Conservation (phyloP, 2,888 invertebrate species). For the Mesorhabditis sp. region DNA sequence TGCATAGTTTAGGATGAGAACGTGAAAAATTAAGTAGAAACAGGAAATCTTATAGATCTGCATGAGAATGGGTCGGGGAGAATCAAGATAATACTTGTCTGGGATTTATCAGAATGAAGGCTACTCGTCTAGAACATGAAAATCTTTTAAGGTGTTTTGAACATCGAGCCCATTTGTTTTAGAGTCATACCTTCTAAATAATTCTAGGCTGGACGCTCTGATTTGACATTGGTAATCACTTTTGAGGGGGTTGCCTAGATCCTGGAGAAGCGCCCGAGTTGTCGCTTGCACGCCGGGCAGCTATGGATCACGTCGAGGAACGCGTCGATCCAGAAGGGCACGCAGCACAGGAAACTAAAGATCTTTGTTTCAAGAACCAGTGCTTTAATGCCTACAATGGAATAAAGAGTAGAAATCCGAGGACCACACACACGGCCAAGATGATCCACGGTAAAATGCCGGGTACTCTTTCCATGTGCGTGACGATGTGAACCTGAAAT, state of each 20-base stretch:
- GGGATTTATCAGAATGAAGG: too few relatives aligned
- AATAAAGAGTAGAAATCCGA: conserved; percentile 51
- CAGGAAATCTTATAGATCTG: too few relatives aligned
- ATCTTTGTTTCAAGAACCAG: neutral
- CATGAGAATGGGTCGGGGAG: too few relatives aligned
- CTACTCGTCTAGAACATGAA: too few relatives aligned
- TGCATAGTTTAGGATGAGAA: too few relatives aligned
- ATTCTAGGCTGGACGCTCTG: too few relatives aligned
- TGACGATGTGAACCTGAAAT: conserved; percentile 49
- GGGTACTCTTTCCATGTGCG: conserved; percentile 42
- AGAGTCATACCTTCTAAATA: too few relatives aligned
- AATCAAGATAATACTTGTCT: too few relatives aligned
- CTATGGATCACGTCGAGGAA: conserved; percentile 52
- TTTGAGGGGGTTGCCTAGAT: neutral
- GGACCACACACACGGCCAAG: conserved; percentile 33
- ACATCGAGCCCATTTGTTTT: too few relatives aligned
- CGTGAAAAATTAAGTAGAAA: too few relatives aligned
- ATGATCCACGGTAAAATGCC: conserved; percentile 47
- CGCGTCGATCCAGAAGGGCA: conserved; percentile 52
- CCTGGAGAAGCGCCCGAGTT: conserved; percentile 43
- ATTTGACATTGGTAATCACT: too few relatives aligned
- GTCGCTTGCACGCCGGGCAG: conserved; percentile 52
- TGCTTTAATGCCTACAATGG: conserved; percentile 47
- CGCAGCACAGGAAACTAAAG: conserved; percentile 28
- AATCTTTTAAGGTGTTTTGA: too few relatives aligned